Percentiles rank a stretch among this genome's conserved stretches.
Evolutionary conservation across 2,888 invertebrate species (phyloP).

Genomic region (Hydrotaea diabolus): DNA sequence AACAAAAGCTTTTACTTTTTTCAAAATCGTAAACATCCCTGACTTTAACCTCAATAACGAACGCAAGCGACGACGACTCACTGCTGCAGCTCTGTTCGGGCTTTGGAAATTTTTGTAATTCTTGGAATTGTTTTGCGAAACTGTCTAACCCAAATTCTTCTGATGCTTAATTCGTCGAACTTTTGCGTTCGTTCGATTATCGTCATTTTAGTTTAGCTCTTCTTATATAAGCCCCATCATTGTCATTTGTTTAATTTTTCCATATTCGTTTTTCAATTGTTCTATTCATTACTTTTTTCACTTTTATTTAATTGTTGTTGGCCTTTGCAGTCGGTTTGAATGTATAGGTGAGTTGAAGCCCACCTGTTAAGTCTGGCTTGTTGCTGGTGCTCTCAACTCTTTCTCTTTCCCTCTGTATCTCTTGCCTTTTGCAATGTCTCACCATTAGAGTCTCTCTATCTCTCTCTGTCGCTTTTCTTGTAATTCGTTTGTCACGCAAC

Average conservation of each 20-base stretch:
- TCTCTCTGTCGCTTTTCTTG: background rate
- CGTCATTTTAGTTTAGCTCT: background rate
- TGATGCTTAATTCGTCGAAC: background rate
- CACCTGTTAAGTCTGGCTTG: constrained; percentile 61
- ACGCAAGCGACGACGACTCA: too few species aligned
- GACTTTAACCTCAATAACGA: background rate
- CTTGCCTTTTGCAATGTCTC: constrained; percentile 5
- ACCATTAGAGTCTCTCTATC: constrained; percentile 17
- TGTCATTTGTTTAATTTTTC: background rate
- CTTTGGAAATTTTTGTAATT: constrained; percentile 15
- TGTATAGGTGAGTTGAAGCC: constrained; percentile 43
- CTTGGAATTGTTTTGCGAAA: constrained; percentile 17
- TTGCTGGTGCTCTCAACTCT: background rate
- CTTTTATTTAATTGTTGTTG: constrained; percentile 43
- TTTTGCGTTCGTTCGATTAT: background rate
- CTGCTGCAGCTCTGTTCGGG: background rate
- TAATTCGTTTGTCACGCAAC: constrained; percentile 69
- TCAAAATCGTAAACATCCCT: background rate
- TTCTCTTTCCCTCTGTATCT: background rate
- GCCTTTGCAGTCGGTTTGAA: too few species aligned
- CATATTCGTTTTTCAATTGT: constrained; percentile 43
- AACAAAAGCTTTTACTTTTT: constrained; percentile 55
- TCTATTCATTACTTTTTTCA: constrained; percentile 43
- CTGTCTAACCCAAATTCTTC: background rate
- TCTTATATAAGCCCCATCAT: constrained; percentile 42